Percentiles rank a stretch among this genome's conserved stretches.
phyloP scores from a whole-genome alignment of 2,113 vertebrate genomes.

The Nyctibius bracteatus region DNA sequence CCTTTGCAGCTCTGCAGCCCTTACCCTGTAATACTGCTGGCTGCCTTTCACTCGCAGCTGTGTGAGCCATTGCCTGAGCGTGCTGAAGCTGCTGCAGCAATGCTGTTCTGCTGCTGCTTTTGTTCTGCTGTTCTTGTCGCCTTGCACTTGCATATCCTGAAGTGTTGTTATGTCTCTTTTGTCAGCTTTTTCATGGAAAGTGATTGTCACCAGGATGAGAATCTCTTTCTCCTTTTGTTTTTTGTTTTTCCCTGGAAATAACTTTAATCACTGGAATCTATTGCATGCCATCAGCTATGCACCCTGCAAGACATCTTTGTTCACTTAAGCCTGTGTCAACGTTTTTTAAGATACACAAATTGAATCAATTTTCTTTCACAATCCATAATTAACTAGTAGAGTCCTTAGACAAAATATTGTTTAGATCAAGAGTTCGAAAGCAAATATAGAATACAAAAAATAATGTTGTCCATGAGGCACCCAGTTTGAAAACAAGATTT shows the following conservation, averaged over 20 bases:
- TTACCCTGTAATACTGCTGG: not conserved
- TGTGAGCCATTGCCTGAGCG: not conserved
- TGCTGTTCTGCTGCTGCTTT: not conserved
- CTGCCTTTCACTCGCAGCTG: not conserved
- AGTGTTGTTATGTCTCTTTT: not conserved
- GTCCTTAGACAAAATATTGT: not conserved
- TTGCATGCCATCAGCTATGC: not conserved
- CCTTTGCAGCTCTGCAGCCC: not conserved
- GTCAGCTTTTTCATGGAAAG: not conserved
- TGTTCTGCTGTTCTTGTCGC: not conserved
- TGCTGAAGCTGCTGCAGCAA: accelerated
- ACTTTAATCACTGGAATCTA: not conserved
- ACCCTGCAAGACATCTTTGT: not conserved
- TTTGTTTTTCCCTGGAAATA: not conserved
- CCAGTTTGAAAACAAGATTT: not conserved
- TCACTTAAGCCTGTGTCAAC: not conserved
- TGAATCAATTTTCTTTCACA: not conserved
- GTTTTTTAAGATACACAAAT: not conserved
- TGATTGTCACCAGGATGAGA: not conserved
- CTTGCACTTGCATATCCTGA: not conserved
- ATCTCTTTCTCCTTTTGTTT: not conserved
- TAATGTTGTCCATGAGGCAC: not conserved
- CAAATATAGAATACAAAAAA: not conserved
- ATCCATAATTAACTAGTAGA: not conserved
- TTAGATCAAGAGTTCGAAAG: not conserved